These are phyloP conservation scores for Chiroxiphia lanceolata DNA, from an alignment of 2,797 vertebrate species.

Conservation along the genomic window DNA sequence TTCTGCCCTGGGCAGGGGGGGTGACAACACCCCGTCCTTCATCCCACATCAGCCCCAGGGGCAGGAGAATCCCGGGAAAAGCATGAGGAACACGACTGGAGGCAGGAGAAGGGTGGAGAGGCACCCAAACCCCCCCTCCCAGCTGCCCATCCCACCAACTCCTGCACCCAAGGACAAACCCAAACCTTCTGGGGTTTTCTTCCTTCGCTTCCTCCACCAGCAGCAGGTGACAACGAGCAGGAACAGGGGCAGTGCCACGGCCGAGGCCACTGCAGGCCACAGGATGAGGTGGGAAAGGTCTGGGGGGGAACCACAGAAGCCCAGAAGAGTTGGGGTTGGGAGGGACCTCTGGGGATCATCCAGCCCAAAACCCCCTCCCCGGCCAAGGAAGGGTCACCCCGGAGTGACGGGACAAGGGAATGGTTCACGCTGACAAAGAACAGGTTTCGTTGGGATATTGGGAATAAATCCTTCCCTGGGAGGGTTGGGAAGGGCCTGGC, in stretches of 20 bases:
- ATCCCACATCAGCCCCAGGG: neutral
- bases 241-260: neutral
- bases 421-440: neutral
- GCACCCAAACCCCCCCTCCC: neutral
- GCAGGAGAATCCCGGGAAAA: neutral
- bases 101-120: neutral
- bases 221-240: accelerated
- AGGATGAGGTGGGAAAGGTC: accelerated
- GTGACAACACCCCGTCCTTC: too few species aligned
- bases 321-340: neutral
- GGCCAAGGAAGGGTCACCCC: neutral
- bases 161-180: neutral
- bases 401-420: neutral
- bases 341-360: neutral
- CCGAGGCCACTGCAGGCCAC: neutral
- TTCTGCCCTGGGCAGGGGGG: neutral
- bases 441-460: neutral
- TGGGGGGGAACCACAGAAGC: neutral
- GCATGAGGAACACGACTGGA: accelerated
- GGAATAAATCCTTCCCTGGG: neutral
- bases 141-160: too few species aligned
- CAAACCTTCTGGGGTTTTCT: neutral
- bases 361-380: neutral
- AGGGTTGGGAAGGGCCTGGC: neutral
- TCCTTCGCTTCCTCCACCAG: neutral